Percentiles rank a stretch among this genome's conserved stretches.
Evolutionary conservation across 2,888 invertebrate genomes (phyloP).

Genomic region (Entomobrya proxima): DNA sequence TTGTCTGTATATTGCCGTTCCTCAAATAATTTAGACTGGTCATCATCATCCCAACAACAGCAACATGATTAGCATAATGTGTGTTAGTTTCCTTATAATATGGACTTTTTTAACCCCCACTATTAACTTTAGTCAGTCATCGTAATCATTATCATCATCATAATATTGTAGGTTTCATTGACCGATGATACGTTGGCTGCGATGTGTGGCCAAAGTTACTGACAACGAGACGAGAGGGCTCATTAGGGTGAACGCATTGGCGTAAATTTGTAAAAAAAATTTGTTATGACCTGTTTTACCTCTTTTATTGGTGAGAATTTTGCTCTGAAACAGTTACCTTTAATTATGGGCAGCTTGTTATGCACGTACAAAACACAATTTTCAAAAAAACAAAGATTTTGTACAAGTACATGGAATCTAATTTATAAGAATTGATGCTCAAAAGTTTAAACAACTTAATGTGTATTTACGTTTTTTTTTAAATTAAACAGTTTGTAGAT

Average conservation of each 20-base stretch:
- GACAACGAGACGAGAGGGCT: not conserved
- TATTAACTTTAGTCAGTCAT: conserved; percentile 19
- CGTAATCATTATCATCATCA: conserved; percentile 13
- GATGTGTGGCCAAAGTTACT: not conserved
- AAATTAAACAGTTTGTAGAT: too few relatives aligned
- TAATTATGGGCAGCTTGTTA: not conserved
- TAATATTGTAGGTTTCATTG: conserved; percentile 30
- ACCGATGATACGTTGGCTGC: conserved; percentile 25
- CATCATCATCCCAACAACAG: not conserved
- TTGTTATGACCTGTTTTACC: not conserved
- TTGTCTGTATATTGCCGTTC: not conserved
- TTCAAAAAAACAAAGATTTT: too few relatives aligned
- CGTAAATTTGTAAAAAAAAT: not conserved
- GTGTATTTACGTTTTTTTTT: too few relatives aligned
- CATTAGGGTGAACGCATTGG: not conserved
- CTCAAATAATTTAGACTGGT: conserved; percentile 18
- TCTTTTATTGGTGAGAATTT: not conserved
- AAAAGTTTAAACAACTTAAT: too few relatives aligned
- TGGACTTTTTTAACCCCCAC: conserved; percentile 14
- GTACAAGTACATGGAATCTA: too few relatives aligned
- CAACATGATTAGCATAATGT: conserved; percentile 55
- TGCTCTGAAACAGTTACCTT: not conserved
- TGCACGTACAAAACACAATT: not conserved
- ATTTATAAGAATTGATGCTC: too few relatives aligned
- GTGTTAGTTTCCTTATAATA: conserved; percentile 43